Evolutionary conservation across 2,113 vertebrate genomes (phyloP).

Genomic region (Stigmatopora argus): DNA sequence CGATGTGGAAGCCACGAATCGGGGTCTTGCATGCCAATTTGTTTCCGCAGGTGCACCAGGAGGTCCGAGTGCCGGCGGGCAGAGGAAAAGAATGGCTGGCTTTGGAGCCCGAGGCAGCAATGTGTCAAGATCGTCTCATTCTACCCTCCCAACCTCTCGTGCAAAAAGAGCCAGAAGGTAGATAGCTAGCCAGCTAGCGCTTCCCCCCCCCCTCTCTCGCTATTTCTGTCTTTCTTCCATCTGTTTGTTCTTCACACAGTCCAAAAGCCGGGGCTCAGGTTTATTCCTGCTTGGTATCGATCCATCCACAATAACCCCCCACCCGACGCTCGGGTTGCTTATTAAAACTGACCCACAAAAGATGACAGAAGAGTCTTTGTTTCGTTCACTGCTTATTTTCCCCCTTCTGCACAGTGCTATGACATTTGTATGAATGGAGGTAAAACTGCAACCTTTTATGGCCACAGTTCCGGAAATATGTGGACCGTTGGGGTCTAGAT

Average conservation of each 20-base stretch:
- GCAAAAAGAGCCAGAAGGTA: slow-evolving; percentile 70
- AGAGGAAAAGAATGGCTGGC: slow-evolving; percentile 80
- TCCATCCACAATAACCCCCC: slow-evolving; percentile 17
- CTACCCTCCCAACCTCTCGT: slow-evolving; percentile 83
- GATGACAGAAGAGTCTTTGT: slow-evolving; percentile 33
- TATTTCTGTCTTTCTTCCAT: slow-evolving; percentile 9
- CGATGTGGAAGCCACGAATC: slow-evolving; percentile 10
- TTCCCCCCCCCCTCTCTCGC: slow-evolving; percentile 12
- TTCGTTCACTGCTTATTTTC: slow-evolving; percentile 14
- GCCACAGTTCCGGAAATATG: neutral
- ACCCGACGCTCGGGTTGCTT: slow-evolving; percentile 36
- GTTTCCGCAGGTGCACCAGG: slow-evolving; percentile 78
- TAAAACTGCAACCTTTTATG: neutral
- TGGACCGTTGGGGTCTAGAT: neutral
- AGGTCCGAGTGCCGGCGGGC: slow-evolving; percentile 78
- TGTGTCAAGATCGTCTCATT: slow-evolving; percentile 80
- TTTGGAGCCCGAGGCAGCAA: slow-evolving; percentile 80
- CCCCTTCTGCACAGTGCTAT: neutral
- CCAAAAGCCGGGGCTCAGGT: slow-evolving; percentile 19
- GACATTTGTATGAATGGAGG: neutral
- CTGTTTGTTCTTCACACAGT: slow-evolving; percentile 18
- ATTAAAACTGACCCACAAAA: slow-evolving; percentile 49
- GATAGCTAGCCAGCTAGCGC: slow-evolving; percentile 3
- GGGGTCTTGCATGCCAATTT: neutral
- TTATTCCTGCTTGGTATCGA: slow-evolving; percentile 49